These are phyloP conservation scores for Drosophila seclusa DNA, from an alignment of 2,888 invertebrate genomes.

Conservation along the genomic window DNA sequence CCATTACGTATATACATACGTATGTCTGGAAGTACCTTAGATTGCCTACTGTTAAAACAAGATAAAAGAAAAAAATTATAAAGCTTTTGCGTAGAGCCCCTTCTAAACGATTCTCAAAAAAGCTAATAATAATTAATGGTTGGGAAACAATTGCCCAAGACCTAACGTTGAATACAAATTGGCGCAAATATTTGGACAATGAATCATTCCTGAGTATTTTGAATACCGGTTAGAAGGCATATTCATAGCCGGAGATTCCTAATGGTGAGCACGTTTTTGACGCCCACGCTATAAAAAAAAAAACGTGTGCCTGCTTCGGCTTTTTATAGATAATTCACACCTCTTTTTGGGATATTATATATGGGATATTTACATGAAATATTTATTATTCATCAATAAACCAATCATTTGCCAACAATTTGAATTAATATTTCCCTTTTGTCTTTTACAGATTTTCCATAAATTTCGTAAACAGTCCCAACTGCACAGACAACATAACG, in stretches of 20 bases:
- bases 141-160: slow-evolving; percentile 5
- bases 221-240: slow-evolving; percentile 38
- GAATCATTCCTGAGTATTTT: slow-evolving; percentile 30
- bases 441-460: slow-evolving; percentile 81
- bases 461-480: slow-evolving; percentile 81
- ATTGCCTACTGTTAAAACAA: background rate
- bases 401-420: background rate
- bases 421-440: background rate
- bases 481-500: slow-evolving; percentile 77
- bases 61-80: background rate
- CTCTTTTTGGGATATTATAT: background rate
- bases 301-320: background rate
- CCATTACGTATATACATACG: background rate
- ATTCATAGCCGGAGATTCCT: background rate
- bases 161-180: slow-evolving; percentile 12
- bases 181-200: slow-evolving; percentile 21
- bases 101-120: background rate
- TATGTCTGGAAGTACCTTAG: background rate
- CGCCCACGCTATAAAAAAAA: slow-evolving; percentile 9
- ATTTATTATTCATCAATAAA: background rate
- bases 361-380: background rate
- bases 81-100: background rate
- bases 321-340: slow-evolving; percentile 10
- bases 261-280: slow-evolving; percentile 49
- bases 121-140: slow-evolving; percentile 4